A percentile compares a stretch with the other conserved stretches of the same genome.
These are phyloP conservation scores for Aphidoletes aphidimyza DNA, from an alignment of 2,888 invertebrate species.

Conservation along the genomic window DNA sequence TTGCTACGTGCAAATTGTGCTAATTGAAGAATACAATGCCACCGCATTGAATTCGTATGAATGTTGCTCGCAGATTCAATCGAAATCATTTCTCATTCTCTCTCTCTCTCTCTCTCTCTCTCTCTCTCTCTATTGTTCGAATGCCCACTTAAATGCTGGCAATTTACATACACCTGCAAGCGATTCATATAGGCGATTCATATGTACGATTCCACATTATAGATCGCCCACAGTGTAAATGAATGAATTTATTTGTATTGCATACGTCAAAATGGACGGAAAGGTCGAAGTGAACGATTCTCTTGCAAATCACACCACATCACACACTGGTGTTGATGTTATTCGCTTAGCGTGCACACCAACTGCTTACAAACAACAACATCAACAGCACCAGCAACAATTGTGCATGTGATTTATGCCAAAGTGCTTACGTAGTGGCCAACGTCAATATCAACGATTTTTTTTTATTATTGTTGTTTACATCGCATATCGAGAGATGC, in stretches of 20 bases:
- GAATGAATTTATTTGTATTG: not conserved
- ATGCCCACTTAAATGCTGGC: not conserved
- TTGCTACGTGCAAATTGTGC: not conserved
- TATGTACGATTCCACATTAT: not conserved
- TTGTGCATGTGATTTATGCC: conserved; percentile 15
- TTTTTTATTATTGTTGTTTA: too few species aligned
- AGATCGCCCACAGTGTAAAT: not conserved
- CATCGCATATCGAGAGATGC: too few species aligned
- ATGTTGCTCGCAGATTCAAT: not conserved
- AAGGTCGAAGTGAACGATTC: not conserved
- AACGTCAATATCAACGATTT: not conserved
- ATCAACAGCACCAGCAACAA: not conserved
- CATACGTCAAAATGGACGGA: not conserved
- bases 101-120: too few species aligned
- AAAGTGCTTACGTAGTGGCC: not conserved
- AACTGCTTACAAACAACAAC: not conserved
- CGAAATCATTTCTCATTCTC: not conserved
- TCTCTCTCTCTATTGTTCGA: not conserved
- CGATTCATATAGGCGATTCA: too few species aligned
- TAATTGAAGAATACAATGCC: conserved; percentile 2
- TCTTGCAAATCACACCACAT: not conserved
- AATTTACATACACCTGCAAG: not conserved
- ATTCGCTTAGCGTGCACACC: not conserved
- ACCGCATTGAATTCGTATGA: not conserved
- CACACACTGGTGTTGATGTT: not conserved